Evolutionary conservation across 2,888 invertebrate species (phyloP), one percentile per base, ranked within the genome.

Genomic region (Boloria euphrosyne): DNA sequence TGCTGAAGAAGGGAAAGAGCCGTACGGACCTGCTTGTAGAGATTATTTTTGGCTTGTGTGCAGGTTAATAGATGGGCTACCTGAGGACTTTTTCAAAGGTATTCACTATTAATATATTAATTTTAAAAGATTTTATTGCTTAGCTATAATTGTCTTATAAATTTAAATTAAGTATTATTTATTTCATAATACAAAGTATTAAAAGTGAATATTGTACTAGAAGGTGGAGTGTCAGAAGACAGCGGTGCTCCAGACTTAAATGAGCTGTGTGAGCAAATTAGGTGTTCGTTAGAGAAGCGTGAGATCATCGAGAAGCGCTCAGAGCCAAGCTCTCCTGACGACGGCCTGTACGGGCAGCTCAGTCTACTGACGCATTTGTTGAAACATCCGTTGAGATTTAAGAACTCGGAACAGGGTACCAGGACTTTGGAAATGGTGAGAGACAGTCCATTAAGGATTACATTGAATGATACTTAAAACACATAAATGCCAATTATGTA

Each of bases 31-130:
- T 0, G 98, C 98, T 1, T 98, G 98, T 80, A 93, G 98, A 7
- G 98, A 98, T 83, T 98, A 98, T 85, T 98, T 98, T 85, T 98
- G 98, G 98, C 92, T 98, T 4, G 93, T 98, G 14, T 97, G 98
- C 72, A 93, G 98, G 44, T 93, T 98, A 17, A 96, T 98, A 0
- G 98, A 98, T 78, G 96, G 96, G 2, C 82, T 97, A 38, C 96
- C 96, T 0, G 95, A 95, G 66, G 97, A 97, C 69, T 94, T 96
- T 75, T 94, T 97, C 38, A 95, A 95, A 91, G 94, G 94, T 94
- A 79, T n/a, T 43, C 4, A 38, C 31, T 10, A 38, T 38, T 38
- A 38, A 7, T 38, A 3, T 38, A 7, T 38, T 38, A 5, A 6
- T 31, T 31, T 31, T 31, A 31, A 0, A n/a, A n/a, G n/a, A n/a